Evolutionary conservation across 2,113 vertebrate species (phyloP).

Genomic region (Gallinago media): DNA sequence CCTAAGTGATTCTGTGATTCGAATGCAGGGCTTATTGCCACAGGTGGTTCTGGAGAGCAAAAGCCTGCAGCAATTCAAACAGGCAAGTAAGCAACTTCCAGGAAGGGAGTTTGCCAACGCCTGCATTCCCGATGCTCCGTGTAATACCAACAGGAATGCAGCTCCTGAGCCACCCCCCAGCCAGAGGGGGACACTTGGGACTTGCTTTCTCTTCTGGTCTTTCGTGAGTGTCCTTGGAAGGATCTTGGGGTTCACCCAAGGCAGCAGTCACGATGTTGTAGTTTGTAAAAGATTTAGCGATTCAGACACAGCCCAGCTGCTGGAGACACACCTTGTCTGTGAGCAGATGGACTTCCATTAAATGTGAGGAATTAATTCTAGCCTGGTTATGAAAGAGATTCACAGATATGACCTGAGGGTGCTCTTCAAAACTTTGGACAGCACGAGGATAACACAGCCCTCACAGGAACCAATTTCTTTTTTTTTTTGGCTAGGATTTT

Average conservation of each 20-base stretch:
- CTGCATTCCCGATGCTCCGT: background rate
- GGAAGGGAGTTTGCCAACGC: background rate
- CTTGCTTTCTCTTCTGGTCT: background rate
- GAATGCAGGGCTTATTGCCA: background rate
- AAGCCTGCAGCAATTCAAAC: background rate
- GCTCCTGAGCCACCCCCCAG: background rate
- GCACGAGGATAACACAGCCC: background rate
- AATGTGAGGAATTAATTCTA: background rate
- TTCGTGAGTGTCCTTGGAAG: background rate
- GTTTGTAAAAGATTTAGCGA: background rate
- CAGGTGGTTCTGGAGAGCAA: background rate
- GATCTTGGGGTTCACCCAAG: background rate
- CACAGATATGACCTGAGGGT: background rate
- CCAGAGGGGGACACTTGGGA: background rate
- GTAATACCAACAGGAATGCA: background rate
- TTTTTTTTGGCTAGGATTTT: background rate
- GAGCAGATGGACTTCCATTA: background rate
- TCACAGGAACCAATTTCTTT: background rate
- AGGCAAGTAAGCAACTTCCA: background rate
- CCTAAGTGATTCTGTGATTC: too few species aligned
- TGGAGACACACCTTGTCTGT: background rate
- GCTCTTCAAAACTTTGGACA: background rate
- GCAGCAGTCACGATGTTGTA: background rate
- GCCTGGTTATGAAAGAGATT: background rate
- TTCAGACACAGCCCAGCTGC: background rate